phyloP scores from a whole-genome alignment of 1,140 invertebrate genomes.

The Vanessa tameamea region DNA sequence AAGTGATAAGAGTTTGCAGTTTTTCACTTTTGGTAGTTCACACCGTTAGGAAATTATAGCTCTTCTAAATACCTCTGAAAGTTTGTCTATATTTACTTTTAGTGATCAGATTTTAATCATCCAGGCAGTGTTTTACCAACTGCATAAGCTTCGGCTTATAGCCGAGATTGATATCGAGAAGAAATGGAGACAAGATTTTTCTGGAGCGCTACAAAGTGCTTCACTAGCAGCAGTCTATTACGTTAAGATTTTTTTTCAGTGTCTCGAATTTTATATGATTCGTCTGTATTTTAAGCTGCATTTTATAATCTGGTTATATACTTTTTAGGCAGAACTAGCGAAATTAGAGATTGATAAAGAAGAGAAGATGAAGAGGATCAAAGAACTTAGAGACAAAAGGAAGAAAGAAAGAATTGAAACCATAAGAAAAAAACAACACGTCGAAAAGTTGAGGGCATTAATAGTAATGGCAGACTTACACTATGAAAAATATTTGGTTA shows the following conservation, averaged over 20 bases:
- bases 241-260: too few relatives aligned
- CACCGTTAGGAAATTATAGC: too few relatives aligned
- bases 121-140: too few relatives aligned
- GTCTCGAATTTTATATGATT: too few relatives aligned
- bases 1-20: not conserved
- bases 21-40: not conserved
- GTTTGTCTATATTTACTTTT: too few relatives aligned
- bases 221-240: too few relatives aligned
- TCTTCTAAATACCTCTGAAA: too few relatives aligned
- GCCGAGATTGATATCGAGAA: too few relatives aligned
- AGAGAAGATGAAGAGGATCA: constrained; percentile 81
- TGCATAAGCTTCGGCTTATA: too few relatives aligned
- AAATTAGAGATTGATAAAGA: constrained; percentile 82
- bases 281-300: not conserved
- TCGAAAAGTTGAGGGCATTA: constrained; percentile 76
- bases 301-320: not conserved
- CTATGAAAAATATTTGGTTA: constrained; percentile 78
- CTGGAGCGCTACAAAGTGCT: too few relatives aligned
- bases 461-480: constrained; percentile 82
- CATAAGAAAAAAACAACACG: constrained; percentile 81
- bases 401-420: constrained; percentile 82
- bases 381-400: constrained; percentile 82
- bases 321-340: constrained; percentile 65
- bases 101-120: too few relatives aligned
- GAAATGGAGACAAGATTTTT: too few relatives aligned